A percentile compares a stretch with the other conserved stretches of the same genome.
phyloP scores from a whole-genome alignment of 2,888 invertebrate species.

The Portevinia maculata region DNA sequence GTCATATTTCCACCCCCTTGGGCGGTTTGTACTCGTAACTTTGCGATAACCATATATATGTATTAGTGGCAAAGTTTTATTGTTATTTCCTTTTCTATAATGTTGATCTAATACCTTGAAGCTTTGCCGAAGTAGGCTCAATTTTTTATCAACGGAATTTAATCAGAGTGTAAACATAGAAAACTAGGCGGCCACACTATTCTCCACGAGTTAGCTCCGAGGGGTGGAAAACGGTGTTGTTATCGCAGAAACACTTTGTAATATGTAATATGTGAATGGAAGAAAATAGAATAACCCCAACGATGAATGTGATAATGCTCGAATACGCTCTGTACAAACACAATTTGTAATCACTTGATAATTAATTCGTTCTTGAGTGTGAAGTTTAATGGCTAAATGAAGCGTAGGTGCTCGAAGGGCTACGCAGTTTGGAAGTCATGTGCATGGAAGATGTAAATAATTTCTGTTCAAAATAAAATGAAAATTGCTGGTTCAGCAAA shows the following conservation, averaged over 20 bases:
- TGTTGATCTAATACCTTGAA: constrained; percentile 47
- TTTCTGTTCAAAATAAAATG: background rate
- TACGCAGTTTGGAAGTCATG: background rate
- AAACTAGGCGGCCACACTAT: constrained; percentile 19
- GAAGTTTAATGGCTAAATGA: constrained; percentile 2
- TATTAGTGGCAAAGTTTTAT: constrained; percentile 23
- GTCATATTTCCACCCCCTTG: constrained; percentile 35
- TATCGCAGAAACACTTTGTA: constrained; percentile 28
- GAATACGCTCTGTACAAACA: constrained; percentile 12
- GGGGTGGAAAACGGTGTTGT: background rate
- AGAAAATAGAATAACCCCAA: constrained; percentile 13
- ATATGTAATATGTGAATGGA: constrained; percentile 1
- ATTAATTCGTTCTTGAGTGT: constrained; percentile 57
- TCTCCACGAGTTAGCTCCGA: background rate
- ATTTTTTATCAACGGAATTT: constrained; percentile 63
- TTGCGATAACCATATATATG: constrained; percentile 33
- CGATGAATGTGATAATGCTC: constrained; percentile 34
- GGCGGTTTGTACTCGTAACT: background rate
- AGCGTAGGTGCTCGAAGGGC: constrained; percentile 4
- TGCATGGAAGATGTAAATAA: constrained; percentile 19
- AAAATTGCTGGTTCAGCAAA: constrained; percentile 3
- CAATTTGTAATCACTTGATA: constrained; percentile 50
- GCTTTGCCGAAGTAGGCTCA: constrained; percentile 16
- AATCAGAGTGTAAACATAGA: constrained; percentile 61
- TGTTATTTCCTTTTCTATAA: constrained; percentile 14